phyloP scores from a whole-genome alignment of 2,888 invertebrate species.

The Diachrysia chrysitis region DNA sequence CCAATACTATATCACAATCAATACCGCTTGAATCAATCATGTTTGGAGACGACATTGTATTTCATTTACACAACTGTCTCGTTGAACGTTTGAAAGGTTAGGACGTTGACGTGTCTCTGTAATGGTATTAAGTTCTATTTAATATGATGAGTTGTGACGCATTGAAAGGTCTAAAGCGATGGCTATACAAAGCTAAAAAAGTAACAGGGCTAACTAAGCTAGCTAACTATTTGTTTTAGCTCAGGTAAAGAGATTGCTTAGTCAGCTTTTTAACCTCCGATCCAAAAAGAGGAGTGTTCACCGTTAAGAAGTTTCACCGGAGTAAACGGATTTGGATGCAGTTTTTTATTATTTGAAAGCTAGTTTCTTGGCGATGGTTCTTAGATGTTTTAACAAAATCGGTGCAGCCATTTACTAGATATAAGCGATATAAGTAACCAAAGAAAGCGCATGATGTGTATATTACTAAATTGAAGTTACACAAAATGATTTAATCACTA shows the following conservation, averaged over 20 bases:
- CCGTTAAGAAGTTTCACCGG: too few relatives aligned
- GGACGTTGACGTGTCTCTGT: not conserved
- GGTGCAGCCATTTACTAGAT: too few relatives aligned
- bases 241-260: not conserved
- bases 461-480: too few relatives aligned
- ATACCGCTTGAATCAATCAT: conserved; percentile 49
- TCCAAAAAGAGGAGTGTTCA: too few relatives aligned
- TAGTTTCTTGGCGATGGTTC: too few relatives aligned
- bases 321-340: too few relatives aligned
- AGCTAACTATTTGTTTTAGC: not conserved
- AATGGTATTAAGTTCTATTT: not conserved
- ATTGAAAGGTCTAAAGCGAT: not conserved
- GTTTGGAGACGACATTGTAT: conserved; percentile 30
- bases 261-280: not conserved
- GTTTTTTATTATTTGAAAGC: too few relatives aligned
- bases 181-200: too few relatives aligned
- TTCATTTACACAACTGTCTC: conserved; percentile 19
- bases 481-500: too few relatives aligned
- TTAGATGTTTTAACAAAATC: too few relatives aligned
- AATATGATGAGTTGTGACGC: not conserved
- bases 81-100: conserved; percentile 14
- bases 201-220: not conserved
- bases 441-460: too few relatives aligned
- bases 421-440: too few relatives aligned
- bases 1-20: conserved; percentile 53